These are phyloP conservation scores for Hoplostethus mediterraneus DNA, from an alignment of 2,797 vertebrate species.

Conservation along the genomic window DNA sequence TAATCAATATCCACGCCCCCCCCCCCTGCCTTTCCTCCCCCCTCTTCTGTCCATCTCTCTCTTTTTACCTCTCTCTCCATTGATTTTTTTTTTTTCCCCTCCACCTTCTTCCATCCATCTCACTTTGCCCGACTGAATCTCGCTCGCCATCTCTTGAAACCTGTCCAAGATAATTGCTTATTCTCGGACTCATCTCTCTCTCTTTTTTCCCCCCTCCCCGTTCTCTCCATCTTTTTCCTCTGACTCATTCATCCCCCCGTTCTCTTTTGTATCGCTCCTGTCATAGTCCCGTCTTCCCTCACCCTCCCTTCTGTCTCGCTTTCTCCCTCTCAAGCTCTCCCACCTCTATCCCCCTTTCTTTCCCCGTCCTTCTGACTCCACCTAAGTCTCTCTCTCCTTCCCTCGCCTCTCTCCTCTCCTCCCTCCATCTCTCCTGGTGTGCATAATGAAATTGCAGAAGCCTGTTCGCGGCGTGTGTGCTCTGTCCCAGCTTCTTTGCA, in stretches of 20 bases:
- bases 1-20: conserved; percentile 59
- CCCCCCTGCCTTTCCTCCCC: conserved; percentile 22
- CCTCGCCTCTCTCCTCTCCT: conserved; percentile 27
- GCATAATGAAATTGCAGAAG: conserved; percentile 51
- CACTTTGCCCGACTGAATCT: conserved; percentile 54
- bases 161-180: conserved; percentile 43
- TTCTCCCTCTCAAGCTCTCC: not conserved
- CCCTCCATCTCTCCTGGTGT: conserved; percentile 17
- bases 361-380: conserved; percentile 53
- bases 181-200: not conserved
- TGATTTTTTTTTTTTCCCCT: not conserved
- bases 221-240: not conserved
- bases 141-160: conserved; percentile 34
- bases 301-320: conserved; percentile 16
- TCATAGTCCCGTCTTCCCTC: conserved; percentile 47
- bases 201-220: not conserved
- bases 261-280: conserved; percentile 5
- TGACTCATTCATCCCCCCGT: conserved; percentile 32
- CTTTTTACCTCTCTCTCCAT: conserved; percentile 1
- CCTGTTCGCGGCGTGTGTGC: conserved; percentile 31
- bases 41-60: conserved; percentile 1
- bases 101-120: conserved; percentile 14
- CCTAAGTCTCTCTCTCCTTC: conserved; percentile 21
- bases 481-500: conserved; percentile 20
- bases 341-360: conserved; percentile 3